phyloP scores from a whole-genome alignment of 2,888 invertebrate species.

The Spicauda simplicius region DNA sequence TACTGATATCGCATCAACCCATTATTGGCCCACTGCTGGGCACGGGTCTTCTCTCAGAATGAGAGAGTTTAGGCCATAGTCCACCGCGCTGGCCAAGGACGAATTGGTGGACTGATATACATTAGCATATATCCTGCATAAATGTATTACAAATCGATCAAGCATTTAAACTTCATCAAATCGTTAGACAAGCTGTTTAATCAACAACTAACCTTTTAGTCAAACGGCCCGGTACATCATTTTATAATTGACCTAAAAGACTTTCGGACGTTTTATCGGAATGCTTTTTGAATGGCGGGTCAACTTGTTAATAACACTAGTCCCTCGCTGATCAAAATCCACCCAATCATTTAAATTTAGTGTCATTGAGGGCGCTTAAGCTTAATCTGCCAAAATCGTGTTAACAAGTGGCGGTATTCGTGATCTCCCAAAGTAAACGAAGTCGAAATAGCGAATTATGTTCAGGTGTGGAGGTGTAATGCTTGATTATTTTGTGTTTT shows the following conservation, averaged over 20 bases:
- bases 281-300: not conserved
- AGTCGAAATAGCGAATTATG: not conserved
- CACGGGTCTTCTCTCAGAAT: no score
- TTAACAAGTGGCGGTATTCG: constrained; percentile 12
- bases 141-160: no score
- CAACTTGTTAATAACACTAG: not conserved
- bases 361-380: not conserved
- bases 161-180: no score
- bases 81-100: no score
- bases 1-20: no score
- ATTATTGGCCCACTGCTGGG: no score
- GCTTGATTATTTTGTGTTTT: no score
- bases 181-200: no score
- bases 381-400: constrained; percentile 9
- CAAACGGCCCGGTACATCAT: not conserved
- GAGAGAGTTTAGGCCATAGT: no score
- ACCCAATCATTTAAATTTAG: constrained; percentile 3
- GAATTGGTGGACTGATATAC: no score
- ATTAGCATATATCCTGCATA: no score
- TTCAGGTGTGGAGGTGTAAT: not conserved
- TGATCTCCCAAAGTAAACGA: not conserved
- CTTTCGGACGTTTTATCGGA: not conserved
- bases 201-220: not conserved
- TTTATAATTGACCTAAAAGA: not conserved
- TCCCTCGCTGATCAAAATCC: constrained; percentile 1